phyloP scores from a whole-genome alignment of 2,113 vertebrate genomes.

The Hymenochirus boettgeri region DNA sequence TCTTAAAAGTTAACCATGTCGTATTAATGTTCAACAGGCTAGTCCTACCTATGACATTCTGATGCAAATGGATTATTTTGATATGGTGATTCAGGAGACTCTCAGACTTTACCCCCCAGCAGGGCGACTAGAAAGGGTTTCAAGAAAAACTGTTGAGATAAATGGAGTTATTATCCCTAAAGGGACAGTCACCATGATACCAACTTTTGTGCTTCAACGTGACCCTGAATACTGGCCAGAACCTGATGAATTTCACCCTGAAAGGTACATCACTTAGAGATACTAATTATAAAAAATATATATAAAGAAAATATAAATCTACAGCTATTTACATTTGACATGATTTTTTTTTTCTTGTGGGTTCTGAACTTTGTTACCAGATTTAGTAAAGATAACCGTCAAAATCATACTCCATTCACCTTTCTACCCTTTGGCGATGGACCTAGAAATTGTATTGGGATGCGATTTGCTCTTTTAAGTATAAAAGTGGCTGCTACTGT shows the following conservation, averaged over 20 bases:
- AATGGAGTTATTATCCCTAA: slow-evolving; percentile 67
- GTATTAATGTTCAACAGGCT: too few species aligned
- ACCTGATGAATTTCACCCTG: slow-evolving; percentile 67
- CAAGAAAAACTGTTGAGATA: slow-evolving; percentile 71
- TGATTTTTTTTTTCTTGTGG: neutral
- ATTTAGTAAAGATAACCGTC: slow-evolving; percentile 68
- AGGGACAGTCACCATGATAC: slow-evolving; percentile 55
- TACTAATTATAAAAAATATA: too few species aligned
- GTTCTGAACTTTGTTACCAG: slow-evolving; percentile 45
- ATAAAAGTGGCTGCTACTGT: slow-evolving; percentile 62
- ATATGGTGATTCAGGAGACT: slow-evolving; percentile 72
- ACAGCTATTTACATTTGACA: too few species aligned
- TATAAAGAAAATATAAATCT: too few species aligned
- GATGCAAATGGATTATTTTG: slow-evolving; percentile 76
- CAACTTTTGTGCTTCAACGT: slow-evolving; percentile 54
- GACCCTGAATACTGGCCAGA: slow-evolving; percentile 58
- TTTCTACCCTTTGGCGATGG: slow-evolving; percentile 75
- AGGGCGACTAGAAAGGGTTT: slow-evolving; percentile 63
- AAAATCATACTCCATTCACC: slow-evolving; percentile 55
- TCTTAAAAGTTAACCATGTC: too few species aligned
- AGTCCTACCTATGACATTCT: slow-evolving; percentile 57
- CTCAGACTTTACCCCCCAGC: slow-evolving; percentile 62
- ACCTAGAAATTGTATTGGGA: slow-evolving; percentile 75
- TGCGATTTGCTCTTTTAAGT: slow-evolving; percentile 68
- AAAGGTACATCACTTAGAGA: slow-evolving; percentile 60